These are phyloP conservation scores for Lucifuga dentata DNA, from an alignment of 2,113 vertebrate species.

Conservation along the genomic window DNA sequence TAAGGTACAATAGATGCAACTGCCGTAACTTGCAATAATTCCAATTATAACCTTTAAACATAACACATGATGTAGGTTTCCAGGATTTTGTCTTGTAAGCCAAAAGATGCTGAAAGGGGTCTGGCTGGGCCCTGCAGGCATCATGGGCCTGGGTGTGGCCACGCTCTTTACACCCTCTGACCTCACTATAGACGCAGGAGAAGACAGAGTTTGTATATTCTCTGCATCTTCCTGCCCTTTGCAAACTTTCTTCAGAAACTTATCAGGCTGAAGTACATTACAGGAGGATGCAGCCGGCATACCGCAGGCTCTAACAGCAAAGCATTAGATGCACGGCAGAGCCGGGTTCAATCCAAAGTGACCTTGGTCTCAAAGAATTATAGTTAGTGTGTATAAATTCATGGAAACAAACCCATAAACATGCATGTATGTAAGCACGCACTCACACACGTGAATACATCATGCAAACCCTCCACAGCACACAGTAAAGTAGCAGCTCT, in stretches of 20 bases:
- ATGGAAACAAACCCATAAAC: conserved; percentile 18
- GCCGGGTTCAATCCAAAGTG: conserved; percentile 54
- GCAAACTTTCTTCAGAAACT: conserved; percentile 25
- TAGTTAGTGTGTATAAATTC: conserved; percentile 27
- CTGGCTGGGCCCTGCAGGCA: no score
- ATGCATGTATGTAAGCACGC: neutral
- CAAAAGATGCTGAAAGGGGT: no score
- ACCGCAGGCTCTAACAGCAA: conserved; percentile 36
- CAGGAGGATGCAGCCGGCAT: conserved; percentile 43
- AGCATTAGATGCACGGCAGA: conserved; percentile 39
- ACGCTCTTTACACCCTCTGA: no score
- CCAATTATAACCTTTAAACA: no score
- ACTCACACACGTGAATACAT: neutral
- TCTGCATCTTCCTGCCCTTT: conserved; percentile 29
- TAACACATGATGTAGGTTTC: no score
- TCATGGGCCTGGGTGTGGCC: no score
- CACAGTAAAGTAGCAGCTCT: conserved; percentile 7
- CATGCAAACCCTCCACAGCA: neutral
- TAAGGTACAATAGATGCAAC: no score
- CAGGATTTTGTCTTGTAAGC: no score
- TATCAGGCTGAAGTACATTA: conserved; percentile 47
- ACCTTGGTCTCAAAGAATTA: conserved; percentile 43
- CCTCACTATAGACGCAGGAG: neutral
- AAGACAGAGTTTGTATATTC: conserved; percentile 49
- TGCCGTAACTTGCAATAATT: no score